phyloP scores from a whole-genome alignment of 2,797 vertebrate species.

The Alectoris magna region DNA sequence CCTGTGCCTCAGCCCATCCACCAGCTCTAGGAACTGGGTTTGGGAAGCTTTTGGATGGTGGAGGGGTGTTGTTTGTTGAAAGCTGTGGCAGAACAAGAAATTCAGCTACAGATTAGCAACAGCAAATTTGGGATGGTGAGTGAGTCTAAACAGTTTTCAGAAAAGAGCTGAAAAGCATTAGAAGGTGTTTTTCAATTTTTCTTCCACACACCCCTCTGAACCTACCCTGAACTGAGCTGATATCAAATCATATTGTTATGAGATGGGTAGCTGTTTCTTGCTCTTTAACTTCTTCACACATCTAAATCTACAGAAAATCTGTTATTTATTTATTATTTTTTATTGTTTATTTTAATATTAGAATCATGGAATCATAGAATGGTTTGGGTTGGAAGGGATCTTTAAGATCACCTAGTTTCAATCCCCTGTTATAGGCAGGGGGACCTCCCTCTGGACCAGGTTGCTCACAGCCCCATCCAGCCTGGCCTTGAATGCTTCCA shows the following conservation, averaged over 20 bases:
- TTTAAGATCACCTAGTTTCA: too few species aligned
- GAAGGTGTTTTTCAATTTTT: neutral
- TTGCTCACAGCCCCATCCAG: too few species aligned
- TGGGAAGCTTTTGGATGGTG: neutral
- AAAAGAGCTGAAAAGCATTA: neutral
- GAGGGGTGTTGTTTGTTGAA: neutral
- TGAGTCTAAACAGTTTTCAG: neutral
- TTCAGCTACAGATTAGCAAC: neutral
- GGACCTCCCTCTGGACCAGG: too few species aligned
- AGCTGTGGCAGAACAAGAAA: neutral
- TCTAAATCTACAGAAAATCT: neutral
- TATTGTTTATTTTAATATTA: neutral
- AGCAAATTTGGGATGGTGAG: neutral
- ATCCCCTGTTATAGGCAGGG: too few species aligned
- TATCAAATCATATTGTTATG: neutral
- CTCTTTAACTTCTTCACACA: neutral
- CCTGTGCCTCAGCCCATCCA: accelerated
- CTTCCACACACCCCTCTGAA: neutral
- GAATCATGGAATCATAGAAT: too few species aligned
- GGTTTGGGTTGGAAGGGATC: too few species aligned
- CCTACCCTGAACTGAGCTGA: neutral
- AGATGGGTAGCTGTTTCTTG: neutral
- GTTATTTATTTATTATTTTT: neutral
- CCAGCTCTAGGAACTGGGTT: neutral
- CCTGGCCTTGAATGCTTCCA: too few species aligned